phyloP scores from a whole-genome alignment of 1,140 invertebrate species.

The Zaprionus capensis region DNA sequence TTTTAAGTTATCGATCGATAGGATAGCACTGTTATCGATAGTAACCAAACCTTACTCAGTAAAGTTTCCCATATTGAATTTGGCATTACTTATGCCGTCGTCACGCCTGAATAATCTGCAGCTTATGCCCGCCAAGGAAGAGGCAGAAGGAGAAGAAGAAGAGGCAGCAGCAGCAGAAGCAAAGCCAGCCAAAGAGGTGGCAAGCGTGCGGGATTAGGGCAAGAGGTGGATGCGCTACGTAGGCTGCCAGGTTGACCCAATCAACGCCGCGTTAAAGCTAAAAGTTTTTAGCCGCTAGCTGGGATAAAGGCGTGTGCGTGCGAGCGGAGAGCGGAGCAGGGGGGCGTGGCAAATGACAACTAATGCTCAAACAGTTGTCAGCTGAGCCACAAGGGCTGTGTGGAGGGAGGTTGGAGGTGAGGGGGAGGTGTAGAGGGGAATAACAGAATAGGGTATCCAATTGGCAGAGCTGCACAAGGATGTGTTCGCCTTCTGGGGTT shows the following conservation, averaged over 20 bases:
- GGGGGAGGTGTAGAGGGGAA: not conserved
- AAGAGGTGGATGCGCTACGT: not conserved
- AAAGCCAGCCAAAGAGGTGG: not conserved
- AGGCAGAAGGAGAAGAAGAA: not conserved
- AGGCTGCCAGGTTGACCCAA: slow-evolving; percentile 36
- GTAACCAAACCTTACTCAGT: not conserved
- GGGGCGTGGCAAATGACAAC: slow-evolving; percentile 44
- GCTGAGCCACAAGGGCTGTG: not conserved
- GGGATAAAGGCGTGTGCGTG: not conserved
- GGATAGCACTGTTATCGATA: not conserved
- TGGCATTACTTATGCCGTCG: slow-evolving; percentile 34
- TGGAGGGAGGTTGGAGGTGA: too few species aligned
- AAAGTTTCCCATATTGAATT: not conserved
- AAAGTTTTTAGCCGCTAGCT: slow-evolving; percentile 16
- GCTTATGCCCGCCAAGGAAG: slow-evolving; percentile 15
- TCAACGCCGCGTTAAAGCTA: slow-evolving; percentile 45
- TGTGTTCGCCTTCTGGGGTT: slow-evolving; percentile 6
- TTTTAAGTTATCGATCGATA: not conserved
- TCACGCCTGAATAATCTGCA: slow-evolving; percentile 39
- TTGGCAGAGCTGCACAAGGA: slow-evolving; percentile 3
- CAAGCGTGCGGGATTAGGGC: too few species aligned
- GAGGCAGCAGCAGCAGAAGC: not conserved
- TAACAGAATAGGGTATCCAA: slow-evolving; percentile 18
- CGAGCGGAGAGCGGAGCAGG: too few species aligned
- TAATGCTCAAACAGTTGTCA: slow-evolving; percentile 53